Conservation (phyloP, 2,888 invertebrate species). For the Cantharis rustica region DNA sequence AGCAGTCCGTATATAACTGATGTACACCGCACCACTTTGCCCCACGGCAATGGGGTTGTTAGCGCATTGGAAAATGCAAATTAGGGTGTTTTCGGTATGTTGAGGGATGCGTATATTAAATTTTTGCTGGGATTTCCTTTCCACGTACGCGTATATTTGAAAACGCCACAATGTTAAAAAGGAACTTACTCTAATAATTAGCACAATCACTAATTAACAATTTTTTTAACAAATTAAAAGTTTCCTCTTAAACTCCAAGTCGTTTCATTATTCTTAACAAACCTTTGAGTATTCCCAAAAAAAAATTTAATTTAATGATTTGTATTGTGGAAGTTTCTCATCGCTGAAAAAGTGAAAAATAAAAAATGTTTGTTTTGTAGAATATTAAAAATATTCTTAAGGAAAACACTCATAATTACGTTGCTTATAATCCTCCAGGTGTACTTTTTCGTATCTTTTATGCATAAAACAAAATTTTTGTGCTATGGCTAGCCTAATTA, state of each 20-base stretch:
- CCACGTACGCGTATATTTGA: neutral
- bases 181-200: neutral
- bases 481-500: constrained; percentile 13
- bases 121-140: constrained; percentile 26
- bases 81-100: constrained; percentile 32
- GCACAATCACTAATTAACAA: neutral
- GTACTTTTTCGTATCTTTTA: constrained; percentile 2
- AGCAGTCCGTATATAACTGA: constrained; percentile 19
- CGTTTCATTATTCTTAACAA: neutral
- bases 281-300: neutral
- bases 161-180: neutral
- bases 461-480: constrained; percentile 9
- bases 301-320: neutral
- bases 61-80: constrained; percentile 38
- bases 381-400: neutral
- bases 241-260: neutral
- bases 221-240: neutral
- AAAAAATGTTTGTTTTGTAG: constrained; percentile 2
- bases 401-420: neutral
- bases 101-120: constrained; percentile 37
- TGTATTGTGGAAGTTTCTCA: neutral
- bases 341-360: neutral
- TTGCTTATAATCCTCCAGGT: constrained; percentile 11
- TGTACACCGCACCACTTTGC: constrained; percentile 27
- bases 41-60: constrained; percentile 33